A percentile compares a stretch with the other conserved stretches of the same genome.
Conservation (phyloP, 37 sponge, comb jelly and placozoan genomes). For the Tethya wilhelma region DNA sequence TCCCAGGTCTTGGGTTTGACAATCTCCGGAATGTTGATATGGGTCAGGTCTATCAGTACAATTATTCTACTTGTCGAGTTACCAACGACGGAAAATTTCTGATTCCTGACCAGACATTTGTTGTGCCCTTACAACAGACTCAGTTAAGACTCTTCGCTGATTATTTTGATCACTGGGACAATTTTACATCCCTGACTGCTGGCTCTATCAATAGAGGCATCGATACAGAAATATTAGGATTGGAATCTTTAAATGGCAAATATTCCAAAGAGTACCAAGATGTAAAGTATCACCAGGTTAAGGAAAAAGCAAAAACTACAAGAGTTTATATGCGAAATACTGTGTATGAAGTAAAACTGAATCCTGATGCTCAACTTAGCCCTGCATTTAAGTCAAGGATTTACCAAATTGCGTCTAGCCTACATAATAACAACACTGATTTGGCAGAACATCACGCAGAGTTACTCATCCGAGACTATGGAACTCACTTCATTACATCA, state of each 20-base stretch:
- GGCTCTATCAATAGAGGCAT: slow-evolving; percentile 20
- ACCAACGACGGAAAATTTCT: slow-evolving; percentile 63
- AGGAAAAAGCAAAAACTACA: slow-evolving; percentile 22
- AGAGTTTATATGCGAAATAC: slow-evolving; percentile 47
- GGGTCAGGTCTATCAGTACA: slow-evolving; percentile 45
- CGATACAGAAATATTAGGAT: no score
- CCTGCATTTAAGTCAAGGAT: slow-evolving; percentile 46
- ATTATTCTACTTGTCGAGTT: slow-evolving; percentile 52
- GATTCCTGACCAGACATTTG: slow-evolving; percentile 45
- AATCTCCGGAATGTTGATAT: slow-evolving; percentile 66
- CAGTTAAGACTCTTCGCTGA: slow-evolving; percentile 26
- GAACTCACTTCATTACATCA: slow-evolving; percentile 62
- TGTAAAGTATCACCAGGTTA: slow-evolving; percentile 22
- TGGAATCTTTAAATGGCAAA: no score
- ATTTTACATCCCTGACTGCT: slow-evolving; percentile 49
- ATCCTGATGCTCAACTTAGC: slow-evolving; percentile 49
- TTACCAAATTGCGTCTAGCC: slow-evolving; percentile 61
- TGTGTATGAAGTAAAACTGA: slow-evolving; percentile 41
- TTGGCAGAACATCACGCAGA: slow-evolving; percentile 56
- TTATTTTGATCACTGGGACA: slow-evolving; percentile 39
- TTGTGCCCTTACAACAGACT: slow-evolving; percentile 48
- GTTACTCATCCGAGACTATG: slow-evolving; percentile 73
- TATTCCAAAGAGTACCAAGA: slow-evolving; percentile 44
- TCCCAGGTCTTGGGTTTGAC: slow-evolving; percentile 76
- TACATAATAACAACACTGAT: slow-evolving; percentile 58